A percentile compares a stretch with the other conserved stretches of the same genome.
Evolutionary conservation across 2,113 vertebrate species (phyloP).

Genomic region (Mesitornis unicolor): DNA sequence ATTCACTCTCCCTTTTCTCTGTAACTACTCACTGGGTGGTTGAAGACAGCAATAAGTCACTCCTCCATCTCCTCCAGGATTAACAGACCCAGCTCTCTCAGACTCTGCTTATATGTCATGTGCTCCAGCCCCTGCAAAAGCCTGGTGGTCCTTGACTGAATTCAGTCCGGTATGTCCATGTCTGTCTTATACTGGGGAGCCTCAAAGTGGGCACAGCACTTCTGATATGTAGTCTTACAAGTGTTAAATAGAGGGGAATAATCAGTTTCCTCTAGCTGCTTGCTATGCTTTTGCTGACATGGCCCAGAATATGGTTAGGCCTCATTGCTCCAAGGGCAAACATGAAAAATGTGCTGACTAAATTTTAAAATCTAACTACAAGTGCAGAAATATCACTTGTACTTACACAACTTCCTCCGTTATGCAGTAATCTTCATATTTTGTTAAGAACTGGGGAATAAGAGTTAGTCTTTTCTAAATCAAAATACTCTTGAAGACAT

Average conservation of each 20-base stretch:
- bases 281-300: neutral
- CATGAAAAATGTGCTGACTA: neutral
- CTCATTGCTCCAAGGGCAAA: neutral
- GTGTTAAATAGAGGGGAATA: neutral
- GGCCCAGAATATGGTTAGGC: neutral
- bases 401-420: neutral
- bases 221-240: neutral
- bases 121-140: neutral
- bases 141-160: neutral
- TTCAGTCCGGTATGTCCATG: neutral
- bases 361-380: neutral
- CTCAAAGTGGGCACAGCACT: neutral
- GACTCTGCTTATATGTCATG: neutral
- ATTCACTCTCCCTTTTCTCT: neutral
- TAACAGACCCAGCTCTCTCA: neutral
- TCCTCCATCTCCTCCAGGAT: neutral
- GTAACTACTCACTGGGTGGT: neutral
- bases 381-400: neutral
- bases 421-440: neutral
- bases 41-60: neutral
- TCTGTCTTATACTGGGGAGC: neutral
- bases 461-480: neutral
- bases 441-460: neutral
- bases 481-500: neutral
- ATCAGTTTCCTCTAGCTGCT: neutral